Conservation (phyloP, 1,140 invertebrate genomes). For the Drosophila trapezifrons region DNA sequence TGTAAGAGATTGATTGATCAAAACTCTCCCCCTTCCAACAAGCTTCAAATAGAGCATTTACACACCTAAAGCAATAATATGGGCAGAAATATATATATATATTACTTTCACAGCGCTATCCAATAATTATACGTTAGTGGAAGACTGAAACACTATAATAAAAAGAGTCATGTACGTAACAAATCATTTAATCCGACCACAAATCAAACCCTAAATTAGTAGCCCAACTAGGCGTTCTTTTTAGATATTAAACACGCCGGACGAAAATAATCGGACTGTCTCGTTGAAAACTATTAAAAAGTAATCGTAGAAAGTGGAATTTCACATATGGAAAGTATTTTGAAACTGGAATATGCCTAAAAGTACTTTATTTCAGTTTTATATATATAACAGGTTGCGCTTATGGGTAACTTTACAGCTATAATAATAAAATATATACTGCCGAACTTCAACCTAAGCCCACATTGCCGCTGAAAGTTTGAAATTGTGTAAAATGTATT, state of each 20-base stretch:
- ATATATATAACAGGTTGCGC: background rate
- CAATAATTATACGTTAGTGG: constrained; percentile 49
- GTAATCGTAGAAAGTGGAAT: background rate
- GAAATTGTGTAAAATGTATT: background rate
- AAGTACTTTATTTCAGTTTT: background rate
- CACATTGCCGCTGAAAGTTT: background rate
- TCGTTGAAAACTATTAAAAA: background rate
- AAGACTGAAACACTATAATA: constrained; percentile 45
- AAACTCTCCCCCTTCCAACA: constrained; percentile 10
- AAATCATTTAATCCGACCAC: background rate
- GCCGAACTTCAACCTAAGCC: background rate
- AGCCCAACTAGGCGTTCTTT: background rate
- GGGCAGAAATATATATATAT: constrained; percentile 25
- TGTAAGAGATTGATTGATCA: constrained; percentile 45
- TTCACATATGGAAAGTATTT: background rate
- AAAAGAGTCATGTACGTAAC: constrained; percentile 41
- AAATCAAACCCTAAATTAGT: background rate
- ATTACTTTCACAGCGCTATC: constrained; percentile 47
- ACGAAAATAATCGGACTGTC: background rate
- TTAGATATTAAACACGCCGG: background rate
- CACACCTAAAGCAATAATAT: constrained; percentile 33
- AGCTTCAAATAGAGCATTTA: constrained; percentile 37
- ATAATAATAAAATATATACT: constrained; percentile 3
- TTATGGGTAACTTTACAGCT: background rate
- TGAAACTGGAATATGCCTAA: background rate